These are phyloP conservation scores for Thaleichthys pacificus DNA, from an alignment of 2,797 vertebrate species.

Conservation along the genomic window DNA sequence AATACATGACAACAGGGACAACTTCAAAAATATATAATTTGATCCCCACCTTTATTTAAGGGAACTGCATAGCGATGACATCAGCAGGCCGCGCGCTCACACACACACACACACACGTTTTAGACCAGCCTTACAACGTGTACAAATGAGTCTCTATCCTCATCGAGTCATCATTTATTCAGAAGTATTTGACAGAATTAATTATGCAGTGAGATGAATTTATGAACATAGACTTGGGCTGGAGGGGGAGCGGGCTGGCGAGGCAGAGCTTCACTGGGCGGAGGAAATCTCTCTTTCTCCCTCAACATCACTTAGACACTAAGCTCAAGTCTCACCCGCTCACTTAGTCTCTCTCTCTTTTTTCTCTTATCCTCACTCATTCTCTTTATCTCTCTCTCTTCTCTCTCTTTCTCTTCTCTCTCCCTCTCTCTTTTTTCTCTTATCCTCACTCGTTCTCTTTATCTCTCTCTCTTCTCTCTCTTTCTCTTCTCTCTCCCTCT, in stretches of 20 bases:
- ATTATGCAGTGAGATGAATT: slow-evolving; percentile 60
- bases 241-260: not conserved
- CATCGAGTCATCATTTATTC: slow-evolving; percentile 58
- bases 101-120: not conserved
- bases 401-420: not conserved
- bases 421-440: slow-evolving; percentile 3
- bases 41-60: no score
- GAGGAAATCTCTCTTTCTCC: slow-evolving; percentile 15
- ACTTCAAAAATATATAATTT: no score
- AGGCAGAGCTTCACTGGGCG: slow-evolving; percentile 15
- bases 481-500: no score
- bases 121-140: slow-evolving; percentile 14
- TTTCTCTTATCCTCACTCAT: no score
- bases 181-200: slow-evolving; percentile 59
- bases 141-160: slow-evolving; percentile 33
- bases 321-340: no score
- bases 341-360: slow-evolving; percentile 22
- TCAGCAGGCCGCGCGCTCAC: not conserved
- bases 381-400: slow-evolving; percentile 14
- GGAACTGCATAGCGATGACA: no score
- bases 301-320: not conserved
- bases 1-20: no score
- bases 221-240: slow-evolving; percentile 29
- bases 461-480: no score
- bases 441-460: slow-evolving; percentile 3